Evolutionary conservation across 2,888 invertebrate species (phyloP).

Genomic region (Drosophila hamatofila): DNA sequence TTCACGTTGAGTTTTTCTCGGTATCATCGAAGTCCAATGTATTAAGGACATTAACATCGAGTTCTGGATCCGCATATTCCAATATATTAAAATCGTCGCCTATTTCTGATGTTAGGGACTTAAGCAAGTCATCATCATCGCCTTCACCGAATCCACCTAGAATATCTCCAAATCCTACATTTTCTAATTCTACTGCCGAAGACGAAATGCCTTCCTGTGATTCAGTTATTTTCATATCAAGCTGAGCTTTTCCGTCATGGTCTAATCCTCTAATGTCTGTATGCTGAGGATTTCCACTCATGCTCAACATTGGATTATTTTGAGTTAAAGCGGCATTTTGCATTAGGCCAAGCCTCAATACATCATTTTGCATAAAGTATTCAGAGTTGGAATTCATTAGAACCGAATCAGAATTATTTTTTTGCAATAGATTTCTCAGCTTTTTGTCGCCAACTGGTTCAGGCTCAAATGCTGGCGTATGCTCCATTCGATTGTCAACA

Average conservation of each 20-base stretch:
- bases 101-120: constrained; percentile 91
- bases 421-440: constrained; percentile 65
- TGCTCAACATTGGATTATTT: constrained; percentile 75
- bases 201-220: constrained; percentile 86
- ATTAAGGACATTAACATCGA: constrained; percentile 94
- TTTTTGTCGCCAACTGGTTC: constrained; percentile 65
- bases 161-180: constrained; percentile 91
- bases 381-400: constrained; percentile 63
- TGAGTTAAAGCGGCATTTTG: constrained; percentile 60
- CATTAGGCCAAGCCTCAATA: constrained; percentile 59
- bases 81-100: constrained; percentile 97
- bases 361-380: constrained; percentile 60
- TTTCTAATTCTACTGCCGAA: constrained; percentile 79
- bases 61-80: constrained; percentile 97
- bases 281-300: constrained; percentile 59
- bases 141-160: constrained; percentile 93
- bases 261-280: constrained; percentile 61
- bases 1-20: constrained; percentile 63
- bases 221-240: constrained; percentile 86
- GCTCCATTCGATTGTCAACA: constrained; percentile 56
- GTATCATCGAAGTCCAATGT: constrained; percentile 92
- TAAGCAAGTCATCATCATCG: constrained; percentile 94
- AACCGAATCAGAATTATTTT: constrained; percentile 60
- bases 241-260: constrained; percentile 58
- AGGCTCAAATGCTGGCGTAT: constrained; percentile 50